Evolutionary conservation across 2,797 vertebrate species (phyloP).

Genomic region (Picus viridis): DNA sequence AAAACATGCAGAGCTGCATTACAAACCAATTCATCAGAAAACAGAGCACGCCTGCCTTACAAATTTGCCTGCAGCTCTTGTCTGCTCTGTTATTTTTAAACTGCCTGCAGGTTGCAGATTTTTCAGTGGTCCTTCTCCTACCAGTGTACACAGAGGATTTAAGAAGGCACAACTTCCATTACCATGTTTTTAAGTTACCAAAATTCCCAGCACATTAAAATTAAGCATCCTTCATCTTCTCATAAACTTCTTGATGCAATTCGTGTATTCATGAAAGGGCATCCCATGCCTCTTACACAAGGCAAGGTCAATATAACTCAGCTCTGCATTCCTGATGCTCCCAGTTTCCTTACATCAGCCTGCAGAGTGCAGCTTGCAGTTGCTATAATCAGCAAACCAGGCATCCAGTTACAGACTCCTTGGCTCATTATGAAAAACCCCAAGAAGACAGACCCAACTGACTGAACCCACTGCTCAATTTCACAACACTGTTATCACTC

Average conservation of each 20-base stretch:
- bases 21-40: constrained; percentile 62
- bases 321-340: background rate
- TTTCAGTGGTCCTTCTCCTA: constrained; percentile 40
- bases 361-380: background rate
- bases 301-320: background rate
- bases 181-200: background rate
- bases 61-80: constrained; percentile 62
- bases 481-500: background rate
- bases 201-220: constrained; percentile 14
- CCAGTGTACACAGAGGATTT: background rate
- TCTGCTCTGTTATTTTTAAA: constrained; percentile 72
- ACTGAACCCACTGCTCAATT: background rate
- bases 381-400: background rate
- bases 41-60: constrained; percentile 57
- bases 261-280: background rate
- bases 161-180: constrained; percentile 4
- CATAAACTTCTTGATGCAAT: background rate
- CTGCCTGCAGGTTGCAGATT: constrained; percentile 66
- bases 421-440: background rate
- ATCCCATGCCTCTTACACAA: background rate
- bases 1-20: constrained; percentile 55
- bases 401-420: background rate
- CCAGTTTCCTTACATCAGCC: background rate
- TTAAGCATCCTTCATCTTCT: background rate
- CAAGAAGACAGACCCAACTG: background rate